Evolutionary conservation across 2,797 vertebrate species (phyloP).

Genomic region (Discoglossus pictus): DNA sequence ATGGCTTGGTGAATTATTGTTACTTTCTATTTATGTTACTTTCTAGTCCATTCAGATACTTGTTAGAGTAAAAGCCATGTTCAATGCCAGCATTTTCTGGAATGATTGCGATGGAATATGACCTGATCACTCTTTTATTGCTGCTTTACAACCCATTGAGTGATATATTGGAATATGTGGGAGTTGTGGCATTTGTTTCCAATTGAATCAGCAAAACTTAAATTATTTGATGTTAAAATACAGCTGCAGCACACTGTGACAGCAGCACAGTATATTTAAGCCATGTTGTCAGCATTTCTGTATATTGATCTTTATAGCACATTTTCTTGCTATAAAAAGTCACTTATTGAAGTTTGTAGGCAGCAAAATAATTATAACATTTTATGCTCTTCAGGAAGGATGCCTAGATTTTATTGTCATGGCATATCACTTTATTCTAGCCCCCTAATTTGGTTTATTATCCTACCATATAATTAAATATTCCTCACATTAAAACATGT

Average conservation of each 20-base stretch:
- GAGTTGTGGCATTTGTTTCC: slow-evolving; percentile 1
- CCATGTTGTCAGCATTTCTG: slow-evolving; percentile 9
- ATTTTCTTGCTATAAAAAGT: too few species aligned
- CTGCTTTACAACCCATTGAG: slow-evolving; percentile 25
- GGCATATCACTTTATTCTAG: too few species aligned
- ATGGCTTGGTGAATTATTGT: slow-evolving; percentile 31
- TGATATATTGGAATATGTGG: slow-evolving; percentile 13
- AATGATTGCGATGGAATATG: slow-evolving; percentile 17
- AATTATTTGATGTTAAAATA: slow-evolving; percentile 1
- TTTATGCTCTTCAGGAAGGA: too few species aligned
- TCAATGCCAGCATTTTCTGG: slow-evolving; percentile 9
- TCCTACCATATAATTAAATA: too few species aligned
- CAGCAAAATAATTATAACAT: too few species aligned
- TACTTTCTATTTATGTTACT: slow-evolving; percentile 17
- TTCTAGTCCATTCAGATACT: slow-evolving; percentile 14
- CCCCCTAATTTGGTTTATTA: too few species aligned
- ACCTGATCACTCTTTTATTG: slow-evolving; percentile 19
- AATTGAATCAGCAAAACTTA: slow-evolving; percentile 28
- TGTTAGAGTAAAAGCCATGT: slow-evolving; percentile 19
- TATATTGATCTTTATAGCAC: too few species aligned
- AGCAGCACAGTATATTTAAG: slow-evolving; percentile 16
- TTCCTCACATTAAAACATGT: too few species aligned
- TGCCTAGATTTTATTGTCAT: too few species aligned
- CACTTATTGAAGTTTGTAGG: too few species aligned
- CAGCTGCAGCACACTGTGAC: neutral